Conservation (phyloP, 2,113 vertebrate species). For the Piprites chloris region DNA sequence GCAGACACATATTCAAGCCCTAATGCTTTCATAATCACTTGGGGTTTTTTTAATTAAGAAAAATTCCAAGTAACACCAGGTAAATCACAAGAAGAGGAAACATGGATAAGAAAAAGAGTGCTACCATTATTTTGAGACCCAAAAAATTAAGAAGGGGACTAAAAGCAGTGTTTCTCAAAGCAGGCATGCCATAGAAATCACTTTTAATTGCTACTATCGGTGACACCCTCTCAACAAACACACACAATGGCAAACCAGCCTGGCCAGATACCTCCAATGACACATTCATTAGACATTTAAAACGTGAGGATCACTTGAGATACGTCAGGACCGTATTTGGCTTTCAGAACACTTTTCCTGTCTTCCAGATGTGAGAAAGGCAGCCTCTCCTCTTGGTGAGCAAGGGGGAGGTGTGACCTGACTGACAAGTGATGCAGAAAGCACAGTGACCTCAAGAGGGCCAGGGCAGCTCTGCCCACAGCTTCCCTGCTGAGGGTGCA, state of each 20-base stretch:
- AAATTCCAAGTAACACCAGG: not conserved
- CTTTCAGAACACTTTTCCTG: not conserved
- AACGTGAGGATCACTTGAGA: not conserved
- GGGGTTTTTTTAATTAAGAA: not conserved
- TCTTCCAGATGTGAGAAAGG: not conserved
- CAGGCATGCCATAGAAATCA: not conserved
- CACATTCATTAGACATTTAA: not conserved
- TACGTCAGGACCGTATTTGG: not conserved
- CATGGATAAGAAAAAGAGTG: not conserved
- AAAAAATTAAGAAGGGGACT: not conserved
- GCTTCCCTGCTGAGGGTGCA: not conserved
- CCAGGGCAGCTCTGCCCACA: not conserved
- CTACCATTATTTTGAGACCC: not conserved
- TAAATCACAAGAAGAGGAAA: not conserved
- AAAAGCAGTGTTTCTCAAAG: not conserved
- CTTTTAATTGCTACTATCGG: not conserved
- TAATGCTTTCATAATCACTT: not conserved
- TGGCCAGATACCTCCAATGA: not conserved
- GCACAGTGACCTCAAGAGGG: accelerated
- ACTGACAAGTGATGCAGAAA: not conserved
- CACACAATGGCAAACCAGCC: not conserved
- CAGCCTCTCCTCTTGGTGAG: not conserved
- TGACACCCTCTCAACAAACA: not conserved
- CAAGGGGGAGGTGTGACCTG: not conserved
- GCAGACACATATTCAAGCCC: not conserved